These are phyloP conservation scores for Ichneumon xanthorius DNA, from an alignment of 2,888 invertebrate species.

Conservation along the genomic window DNA sequence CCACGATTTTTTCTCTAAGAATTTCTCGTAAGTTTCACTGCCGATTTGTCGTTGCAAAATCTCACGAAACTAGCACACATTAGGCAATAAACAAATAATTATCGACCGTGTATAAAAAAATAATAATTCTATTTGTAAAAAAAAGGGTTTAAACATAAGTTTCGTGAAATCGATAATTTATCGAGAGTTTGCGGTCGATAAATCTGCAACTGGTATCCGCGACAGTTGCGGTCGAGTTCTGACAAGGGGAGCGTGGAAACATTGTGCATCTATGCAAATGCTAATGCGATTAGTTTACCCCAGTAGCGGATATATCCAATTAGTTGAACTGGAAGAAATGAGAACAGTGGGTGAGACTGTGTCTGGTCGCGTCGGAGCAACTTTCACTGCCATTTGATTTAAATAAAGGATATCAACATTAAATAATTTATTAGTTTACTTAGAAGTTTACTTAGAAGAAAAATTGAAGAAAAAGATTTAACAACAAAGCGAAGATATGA, in stretches of 20 bases:
- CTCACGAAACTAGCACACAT: not conserved
- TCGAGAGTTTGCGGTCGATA: not conserved
- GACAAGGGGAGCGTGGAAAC: conserved; percentile 26
- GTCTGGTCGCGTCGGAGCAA: conserved; percentile 77
- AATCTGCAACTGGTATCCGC: not conserved
- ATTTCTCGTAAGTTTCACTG: not conserved
- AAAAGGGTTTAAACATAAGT: not conserved
- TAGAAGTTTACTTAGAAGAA: conserved; percentile 54
- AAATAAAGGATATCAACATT: conserved; percentile 54
- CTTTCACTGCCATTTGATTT: conserved; percentile 82
- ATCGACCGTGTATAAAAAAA: not conserved
- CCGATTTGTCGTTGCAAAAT: not conserved
- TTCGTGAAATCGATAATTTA: not conserved
- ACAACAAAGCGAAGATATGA: conserved; percentile 73
- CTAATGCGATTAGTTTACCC: conserved; percentile 84
- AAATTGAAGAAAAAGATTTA: conserved; percentile 34
- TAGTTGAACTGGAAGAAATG: conserved; percentile 80
- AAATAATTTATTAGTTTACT: conserved; percentile 20
- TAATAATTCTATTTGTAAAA: not conserved
- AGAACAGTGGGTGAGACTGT: conserved; percentile 81
- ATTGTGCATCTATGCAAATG: conserved; percentile 62
- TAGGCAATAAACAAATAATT: not conserved
- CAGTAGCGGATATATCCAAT: conserved; percentile 82
- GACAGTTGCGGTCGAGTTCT: conserved; percentile 5
- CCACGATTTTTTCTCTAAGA: not conserved